Base-by-base conservation (phyloP, 2,888 invertebrate genomes). In the Macroteleia sp. region DNA sequence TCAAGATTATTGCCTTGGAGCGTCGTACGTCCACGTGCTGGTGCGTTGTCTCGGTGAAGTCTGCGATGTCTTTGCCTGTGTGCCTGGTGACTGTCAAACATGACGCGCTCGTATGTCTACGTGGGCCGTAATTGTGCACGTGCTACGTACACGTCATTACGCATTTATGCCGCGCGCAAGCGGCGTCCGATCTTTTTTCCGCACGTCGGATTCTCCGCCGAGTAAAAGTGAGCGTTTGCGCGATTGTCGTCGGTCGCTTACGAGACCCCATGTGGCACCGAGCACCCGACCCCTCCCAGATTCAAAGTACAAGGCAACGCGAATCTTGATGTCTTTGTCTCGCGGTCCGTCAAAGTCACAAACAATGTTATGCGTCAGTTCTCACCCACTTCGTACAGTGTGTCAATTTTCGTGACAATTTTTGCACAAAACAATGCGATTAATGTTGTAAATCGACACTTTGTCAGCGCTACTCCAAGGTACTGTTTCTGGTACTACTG, bases 1-100 rank as follows among this genome's bases (percentile, higher is more conserved):
- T 83, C 82, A 79, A 82, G 81, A 81, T 81, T 81, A 79, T 73
- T 80, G 78, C 75, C 80, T 56, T 36, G 77, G 74, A 77, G 80
- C 61, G 32, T 42, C 54, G 59, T 61, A 42, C 25, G 39, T 67
- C 70, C 80, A 80, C 80, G 77, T 80, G 75, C 52, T 46, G 28
- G 36, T 25, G 12, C 56, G 39, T 59, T 32, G 77, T 74, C 73
- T 74, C 73, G 73, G 25, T 73, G 66, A 66, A 42, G 71, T 77
- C 77, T 77, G 56, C 46, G 67, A 36, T 32, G 67, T 61, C 61
- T 69, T 57, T 57, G 48, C 28, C 67, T 64, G 71, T 30, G 67
- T 20, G 69, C 39, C 59, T 66, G 69, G 75, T 61, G 73, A 76
- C 79, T 73, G 79, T 76, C 79, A 79, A 79, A 77, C 73, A 52